A percentile compares a stretch with the other conserved stretches of the same genome.
phyloP scores from a whole-genome alignment of 2,113 vertebrate species.

The Chloropsis hardwickii region DNA sequence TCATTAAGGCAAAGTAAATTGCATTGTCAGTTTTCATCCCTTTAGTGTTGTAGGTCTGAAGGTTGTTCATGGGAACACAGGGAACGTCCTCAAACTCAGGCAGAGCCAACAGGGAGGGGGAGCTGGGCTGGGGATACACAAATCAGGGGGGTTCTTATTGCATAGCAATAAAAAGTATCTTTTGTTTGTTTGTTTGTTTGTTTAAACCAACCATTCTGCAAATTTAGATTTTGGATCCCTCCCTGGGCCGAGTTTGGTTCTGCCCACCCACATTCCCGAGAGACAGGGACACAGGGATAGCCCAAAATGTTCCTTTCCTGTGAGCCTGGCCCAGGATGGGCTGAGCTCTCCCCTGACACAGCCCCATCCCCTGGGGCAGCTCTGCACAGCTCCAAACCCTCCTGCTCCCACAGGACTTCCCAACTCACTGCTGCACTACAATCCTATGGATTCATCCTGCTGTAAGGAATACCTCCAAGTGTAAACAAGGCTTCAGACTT shows the following conservation, averaged over 20 bases:
- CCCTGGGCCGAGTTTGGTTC: background rate
- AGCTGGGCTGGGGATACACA: conserved; percentile 1
- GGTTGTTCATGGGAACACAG: background rate
- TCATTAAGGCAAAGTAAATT: conserved; percentile 79
- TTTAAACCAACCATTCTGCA: background rate
- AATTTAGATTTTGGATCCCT: background rate
- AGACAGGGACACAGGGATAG: background rate
- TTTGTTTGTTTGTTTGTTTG: background rate
- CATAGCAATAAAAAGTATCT: conserved; percentile 64
- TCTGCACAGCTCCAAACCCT: background rate
- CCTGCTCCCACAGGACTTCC: background rate
- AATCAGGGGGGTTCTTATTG: conserved; percentile 42
- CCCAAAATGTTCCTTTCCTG: background rate
- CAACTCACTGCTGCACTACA: background rate
- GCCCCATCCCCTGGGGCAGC: background rate
- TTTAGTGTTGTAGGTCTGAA: conserved; percentile 29
- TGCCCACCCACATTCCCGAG: background rate
- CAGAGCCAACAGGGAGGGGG: background rate
- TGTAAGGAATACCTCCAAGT: background rate
- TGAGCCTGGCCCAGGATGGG: background rate
- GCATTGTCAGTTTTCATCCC: conserved; percentile 65
- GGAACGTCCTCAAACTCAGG: background rate
- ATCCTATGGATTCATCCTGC: background rate
- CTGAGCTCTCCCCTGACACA: background rate
- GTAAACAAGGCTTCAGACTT: conserved; percentile 46